Conservation (phyloP, 1,140 invertebrate genomes). For the Cyclargus thomasi region DNA sequence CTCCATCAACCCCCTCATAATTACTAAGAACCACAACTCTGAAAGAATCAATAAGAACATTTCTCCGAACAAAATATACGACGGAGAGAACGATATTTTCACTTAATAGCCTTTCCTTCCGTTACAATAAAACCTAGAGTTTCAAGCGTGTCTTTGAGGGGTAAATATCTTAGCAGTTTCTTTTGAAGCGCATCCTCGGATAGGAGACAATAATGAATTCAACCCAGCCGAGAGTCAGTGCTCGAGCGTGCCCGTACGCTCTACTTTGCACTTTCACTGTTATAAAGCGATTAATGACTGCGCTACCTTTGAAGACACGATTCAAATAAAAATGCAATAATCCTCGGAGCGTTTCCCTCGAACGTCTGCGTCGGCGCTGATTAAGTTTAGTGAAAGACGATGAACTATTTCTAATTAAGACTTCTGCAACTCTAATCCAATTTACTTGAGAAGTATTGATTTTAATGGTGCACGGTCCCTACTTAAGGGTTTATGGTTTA, state of each 20-base stretch:
- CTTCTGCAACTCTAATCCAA: constrained; percentile 14
- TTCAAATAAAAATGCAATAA: constrained; percentile 41
- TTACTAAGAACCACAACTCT: not conserved
- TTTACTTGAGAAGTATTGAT: constrained; percentile 7
- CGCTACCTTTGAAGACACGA: constrained; percentile 41
- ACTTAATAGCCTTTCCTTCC: constrained; percentile 1
- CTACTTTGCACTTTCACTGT: constrained; percentile 54
- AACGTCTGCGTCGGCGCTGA: constrained; percentile 8
- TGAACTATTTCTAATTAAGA: constrained; percentile 16
- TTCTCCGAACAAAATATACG: not conserved
- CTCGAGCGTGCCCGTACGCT: constrained; percentile 47
- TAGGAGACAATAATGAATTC: constrained; percentile 63
- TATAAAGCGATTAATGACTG: constrained; percentile 61
- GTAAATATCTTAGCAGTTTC: constrained; percentile 13
- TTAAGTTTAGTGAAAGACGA: constrained; percentile 8
- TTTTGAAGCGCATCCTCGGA: constrained; percentile 1
- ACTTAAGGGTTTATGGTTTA: not conserved
- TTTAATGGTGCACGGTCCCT: not conserved
- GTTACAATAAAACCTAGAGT: constrained; percentile 8
- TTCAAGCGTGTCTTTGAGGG: constrained; percentile 8
- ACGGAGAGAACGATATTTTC: not conserved
- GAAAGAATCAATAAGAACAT: not conserved
- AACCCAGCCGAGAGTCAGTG: constrained; percentile 37
- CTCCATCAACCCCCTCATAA: not conserved
- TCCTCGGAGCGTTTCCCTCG: constrained; percentile 1